phyloP scores from a whole-genome alignment of 2,113 vertebrate genomes.

The crab-eating macaque (Macaca fascicularis) region T2T-MFA8v1.1 NC_088377.1:109614001-109614500 shows the following conservation, averaged over 20 bases:
- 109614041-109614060: background rate
- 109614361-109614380: background rate
- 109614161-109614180: background rate
- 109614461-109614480: background rate
- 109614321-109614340: background rate
- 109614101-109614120: background rate
- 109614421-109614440: background rate
- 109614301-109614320: background rate
- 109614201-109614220: background rate
- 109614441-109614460: too few species aligned
- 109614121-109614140: background rate
- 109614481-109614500: background rate
- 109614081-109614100: background rate
- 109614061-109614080: background rate
- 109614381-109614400: background rate
- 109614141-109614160: background rate
- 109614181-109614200: background rate
- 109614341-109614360: background rate
- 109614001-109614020: background rate
- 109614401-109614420: background rate
- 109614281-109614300: background rate
- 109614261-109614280: background rate
- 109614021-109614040: background rate
- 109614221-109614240: background rate
- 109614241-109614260: too few species aligned